A percentile compares a stretch with the other conserved stretches of the same genome.
Conservation (phyloP, 2,797 vertebrate genomes). For the Heterohyrax brucei region DNA sequence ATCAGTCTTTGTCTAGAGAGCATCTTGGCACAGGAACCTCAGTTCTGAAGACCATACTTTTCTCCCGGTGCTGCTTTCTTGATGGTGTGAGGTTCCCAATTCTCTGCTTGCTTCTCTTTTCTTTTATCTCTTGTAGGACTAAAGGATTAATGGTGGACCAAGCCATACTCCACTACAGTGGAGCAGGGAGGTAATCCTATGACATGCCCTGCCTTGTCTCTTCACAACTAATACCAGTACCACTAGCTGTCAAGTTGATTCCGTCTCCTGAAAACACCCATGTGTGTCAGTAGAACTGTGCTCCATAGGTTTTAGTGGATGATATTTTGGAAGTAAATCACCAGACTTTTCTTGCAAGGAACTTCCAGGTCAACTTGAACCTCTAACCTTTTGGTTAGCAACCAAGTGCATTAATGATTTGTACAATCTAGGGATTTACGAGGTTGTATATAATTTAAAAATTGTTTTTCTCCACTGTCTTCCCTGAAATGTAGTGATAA, state of each 20-base stretch:
- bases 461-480: not conserved
- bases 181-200: too few relatives aligned
- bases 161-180: too few relatives aligned
- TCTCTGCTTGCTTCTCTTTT: too few relatives aligned
- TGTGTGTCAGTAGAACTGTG: not conserved
- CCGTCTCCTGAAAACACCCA: not conserved
- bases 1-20: too few relatives aligned
- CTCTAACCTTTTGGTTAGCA: not conserved
- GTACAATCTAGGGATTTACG: not conserved
- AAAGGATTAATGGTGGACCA: too few relatives aligned
- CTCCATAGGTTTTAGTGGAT: not conserved
- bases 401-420: not conserved
- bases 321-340: not conserved
- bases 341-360: not conserved
- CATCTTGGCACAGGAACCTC: too few relatives aligned
- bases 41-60: too few relatives aligned
- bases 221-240: not conserved
- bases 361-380: not conserved
- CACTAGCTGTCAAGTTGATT: not conserved
- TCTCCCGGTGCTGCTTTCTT: too few relatives aligned
- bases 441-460: not conserved
- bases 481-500: slow-evolving; percentile 40
- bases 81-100: too few relatives aligned
- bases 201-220: not conserved
- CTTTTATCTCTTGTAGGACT: too few relatives aligned